Percentiles rank a stretch among this genome's conserved stretches.
These are phyloP conservation scores for Antechinus flavipes DNA, from an alignment of 2,113 vertebrate species.

Conservation along the genomic window DNA sequence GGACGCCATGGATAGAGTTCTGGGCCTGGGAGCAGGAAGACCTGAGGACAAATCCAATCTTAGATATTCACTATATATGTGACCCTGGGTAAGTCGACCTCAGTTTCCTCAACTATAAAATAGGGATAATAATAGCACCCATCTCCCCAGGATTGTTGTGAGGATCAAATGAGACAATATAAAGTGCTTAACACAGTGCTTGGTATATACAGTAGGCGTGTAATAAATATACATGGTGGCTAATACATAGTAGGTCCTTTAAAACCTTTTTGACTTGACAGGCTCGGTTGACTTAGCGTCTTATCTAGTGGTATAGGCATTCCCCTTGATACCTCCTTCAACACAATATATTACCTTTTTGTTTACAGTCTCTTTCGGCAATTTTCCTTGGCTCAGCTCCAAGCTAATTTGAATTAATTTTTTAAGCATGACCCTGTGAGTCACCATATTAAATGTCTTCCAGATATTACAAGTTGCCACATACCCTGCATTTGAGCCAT, in stretches of 20 bases:
- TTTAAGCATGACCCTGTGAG: conserved; percentile 77
- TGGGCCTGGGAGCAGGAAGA: neutral
- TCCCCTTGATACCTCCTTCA: conserved; percentile 53
- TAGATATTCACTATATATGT: neutral
- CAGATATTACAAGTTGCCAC: conserved; percentile 63
- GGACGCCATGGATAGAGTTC: neutral
- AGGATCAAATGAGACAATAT: neutral
- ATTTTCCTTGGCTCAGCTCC: conserved; percentile 73
- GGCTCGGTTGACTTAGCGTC: neutral
- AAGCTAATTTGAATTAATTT: conserved; percentile 77
- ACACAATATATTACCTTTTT: conserved; percentile 73
- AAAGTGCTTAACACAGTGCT: neutral
- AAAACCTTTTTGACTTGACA: neutral
- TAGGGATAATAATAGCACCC: neutral
- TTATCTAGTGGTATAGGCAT: neutral
- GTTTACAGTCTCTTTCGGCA: conserved; percentile 75
- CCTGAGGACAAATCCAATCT: neutral
- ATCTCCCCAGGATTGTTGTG: neutral
- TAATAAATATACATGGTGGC: neutral
- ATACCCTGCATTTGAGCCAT: conserved; percentile 39
- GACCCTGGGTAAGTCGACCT: neutral
- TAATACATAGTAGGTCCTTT: neutral
- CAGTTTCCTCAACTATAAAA: neutral
- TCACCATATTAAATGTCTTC: conserved; percentile 77
- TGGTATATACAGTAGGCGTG: neutral